Evolutionary conservation across 2,113 vertebrate species (phyloP), one percentile per base, ranked within the genome.

Genomic region (Chionis minor): DNA sequence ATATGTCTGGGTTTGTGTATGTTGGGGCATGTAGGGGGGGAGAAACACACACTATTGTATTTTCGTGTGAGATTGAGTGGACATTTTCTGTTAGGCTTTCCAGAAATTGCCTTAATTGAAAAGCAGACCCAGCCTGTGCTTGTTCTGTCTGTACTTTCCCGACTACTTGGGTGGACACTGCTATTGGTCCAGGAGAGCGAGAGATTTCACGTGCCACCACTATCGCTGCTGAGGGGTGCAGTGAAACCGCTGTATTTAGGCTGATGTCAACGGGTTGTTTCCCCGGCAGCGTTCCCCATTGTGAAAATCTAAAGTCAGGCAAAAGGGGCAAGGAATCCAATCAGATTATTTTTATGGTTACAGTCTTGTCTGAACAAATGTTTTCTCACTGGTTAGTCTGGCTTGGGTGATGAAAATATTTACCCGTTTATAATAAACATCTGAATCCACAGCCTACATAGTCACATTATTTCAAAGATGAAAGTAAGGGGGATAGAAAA

Each of bases 321-420:
- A 90, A 80, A 96, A 86, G 45, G 58, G 38, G 30, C 1, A 2
- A 95, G 62, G 78, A 90, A 62, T 95, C 92, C 94, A 90, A 94
- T 96, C 96, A 96, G 95, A 97, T 96, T 97, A 91, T 91, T 87
- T 96, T 95, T 85, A 86, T 90, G 94, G 91, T 93, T 97, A 59
- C 67, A 88, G 81, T 96, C 96, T 94, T 97, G 94, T 92, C 96
- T 97, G 96, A 97, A 96, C 95, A 97, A 91, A 94, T 94, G 59
- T 91, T 93, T 96, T 96, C 87, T 96, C 24, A 3, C 71, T 89
- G 55, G 83, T 96, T 96, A 67, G 87, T 78, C 62, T 97, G 94
- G 86, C 92, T 90, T 83, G 8, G 0, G 35, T 66, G 79, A 90
- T 93, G 92, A 91, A 97, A 97, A 97, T 95, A 96, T 97, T 95